These are phyloP conservation scores for Xylocopa sonorina DNA, from an alignment of 1,140 invertebrate genomes.

Conservation along the genomic window DNA sequence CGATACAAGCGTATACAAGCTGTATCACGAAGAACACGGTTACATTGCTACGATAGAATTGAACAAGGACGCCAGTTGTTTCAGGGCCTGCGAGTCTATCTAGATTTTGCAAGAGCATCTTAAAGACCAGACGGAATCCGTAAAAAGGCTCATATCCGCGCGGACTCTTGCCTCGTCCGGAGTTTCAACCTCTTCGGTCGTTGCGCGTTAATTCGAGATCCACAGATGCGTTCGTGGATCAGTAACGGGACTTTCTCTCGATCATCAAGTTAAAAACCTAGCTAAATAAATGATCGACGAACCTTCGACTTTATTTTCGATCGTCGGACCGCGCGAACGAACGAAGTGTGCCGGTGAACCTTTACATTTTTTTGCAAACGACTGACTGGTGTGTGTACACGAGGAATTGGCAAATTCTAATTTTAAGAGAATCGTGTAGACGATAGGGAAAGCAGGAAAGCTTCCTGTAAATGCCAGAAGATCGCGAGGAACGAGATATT, in stretches of 20 bases:
- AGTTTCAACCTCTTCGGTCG: not conserved
- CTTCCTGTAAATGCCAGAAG: not conserved
- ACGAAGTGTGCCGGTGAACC: not conserved
- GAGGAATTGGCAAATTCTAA: no score
- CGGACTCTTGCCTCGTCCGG: constrained; percentile 4
- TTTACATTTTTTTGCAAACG: not conserved
- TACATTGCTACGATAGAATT: not conserved
- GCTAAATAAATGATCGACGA: not conserved
- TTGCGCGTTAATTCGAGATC: not conserved
- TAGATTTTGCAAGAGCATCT: constrained; percentile 41
- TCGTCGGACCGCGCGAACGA: not conserved
- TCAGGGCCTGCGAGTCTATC: constrained; percentile 18
- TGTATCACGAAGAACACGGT: not conserved
- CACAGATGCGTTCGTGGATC: not conserved
- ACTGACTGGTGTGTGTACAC: no score
- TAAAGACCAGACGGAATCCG: constrained; percentile 25
- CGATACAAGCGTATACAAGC: not conserved
- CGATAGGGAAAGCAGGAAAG: no score
- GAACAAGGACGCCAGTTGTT: constrained; percentile 37
- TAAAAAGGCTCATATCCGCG: constrained; percentile 21
- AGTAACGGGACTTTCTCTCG: not conserved
- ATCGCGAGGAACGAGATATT: no score
- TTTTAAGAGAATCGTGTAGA: no score
- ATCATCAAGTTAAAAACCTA: not conserved
- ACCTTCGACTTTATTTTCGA: not conserved